Evolutionary conservation across 2,888 invertebrate species (phyloP), one percentile per base, ranked within the genome.

Genomic region (Drosophila neonasuta): DNA sequence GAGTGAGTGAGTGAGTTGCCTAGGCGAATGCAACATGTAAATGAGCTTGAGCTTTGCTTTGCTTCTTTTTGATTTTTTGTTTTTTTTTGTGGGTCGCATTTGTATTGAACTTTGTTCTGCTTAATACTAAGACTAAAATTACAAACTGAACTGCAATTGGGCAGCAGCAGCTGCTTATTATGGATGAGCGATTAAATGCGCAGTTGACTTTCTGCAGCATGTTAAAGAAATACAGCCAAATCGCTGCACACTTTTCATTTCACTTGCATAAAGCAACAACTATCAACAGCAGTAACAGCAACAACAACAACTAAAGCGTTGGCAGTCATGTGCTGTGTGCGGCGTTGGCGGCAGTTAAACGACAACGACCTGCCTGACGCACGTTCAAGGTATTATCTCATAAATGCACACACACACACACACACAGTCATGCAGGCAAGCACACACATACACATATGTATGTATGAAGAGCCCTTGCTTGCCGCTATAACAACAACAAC

Each of bases 371-470:
- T 84, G 83, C 61, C 77, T 83, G 84, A 75, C 86, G 84, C 84
- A 83, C 86, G 83, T 87, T 87, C 84, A 84, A 84, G 84, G 84
- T 87, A 84, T 87, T 84, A 84, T 84, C 84, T 83, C 84, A 87
- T 77, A 84, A 68, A 70, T 58, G 77, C 63, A 69, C 48, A 50
- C 15, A 55, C 65, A 42, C 55, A 50, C 44, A 50, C 54, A 61
- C 59, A 56, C 30, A 41, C 48, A 39, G 24, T 61, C 44, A 39
- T 32, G 20, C 32, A 65, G 44, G 46, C 34, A 24, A 24, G 52
- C 29, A 48, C 48, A 34, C 29, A 54, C 49, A 57, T 20, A 20
- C 17, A 20, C 17, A 20, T 20, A 20, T 20, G 17, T 5, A 24
- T 24, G 24, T 68, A 63, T 71, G 50, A 24, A 71, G 54, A 74